Evolutionary conservation across 2,888 invertebrate species (phyloP), one percentile per base, ranked within the genome.

Genomic region (Trachelus iudaicus): DNA sequence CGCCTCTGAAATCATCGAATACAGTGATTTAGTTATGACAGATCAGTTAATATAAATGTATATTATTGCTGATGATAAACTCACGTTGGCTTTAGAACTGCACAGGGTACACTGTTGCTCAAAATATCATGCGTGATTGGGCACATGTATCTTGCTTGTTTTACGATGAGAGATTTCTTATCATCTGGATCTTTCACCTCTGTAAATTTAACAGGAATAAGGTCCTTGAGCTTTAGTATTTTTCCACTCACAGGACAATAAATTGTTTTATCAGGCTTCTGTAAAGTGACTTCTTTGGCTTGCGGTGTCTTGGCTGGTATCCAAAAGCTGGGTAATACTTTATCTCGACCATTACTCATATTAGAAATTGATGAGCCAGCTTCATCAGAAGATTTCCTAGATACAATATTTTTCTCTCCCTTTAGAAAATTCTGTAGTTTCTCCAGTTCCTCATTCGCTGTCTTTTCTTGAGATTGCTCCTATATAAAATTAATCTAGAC

Each of bases 41-140:
- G 33, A 40, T 75, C 76, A 71, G n/a, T 31, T 69, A 76, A 12
- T 76, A 73, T 76, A 71, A 35, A 73, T 6, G 12, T 40, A 1
- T 75, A 15, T 11, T 30, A 11, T 71, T 77, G 56, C 31, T 68
- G 23, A 56, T 76, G 68, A 34, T 77, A 75, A 33, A 92, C 94
- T 94, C 93, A 97, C 96, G 97, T 97, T 79, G 97, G 95, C 92
- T 94, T 95, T 77, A 99, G 94, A 40, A 99, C 96, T 80, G 97
- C 99, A 92, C 97, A 98, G 0, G 98, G 98, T 3, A 98, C 96
- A 11, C 98, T 96, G 93, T 99, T 99, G 82, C 97, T 96, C 68
- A 99, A 93, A 80, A 98, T 95, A 92, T 99, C 99, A 91, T 98
- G 97, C 1, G 99, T 99, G 0, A 99, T 96, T 1, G 99, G 97